phyloP scores from a whole-genome alignment of 1,140 invertebrate species.

The Drosophila equinoxialis region DNA sequence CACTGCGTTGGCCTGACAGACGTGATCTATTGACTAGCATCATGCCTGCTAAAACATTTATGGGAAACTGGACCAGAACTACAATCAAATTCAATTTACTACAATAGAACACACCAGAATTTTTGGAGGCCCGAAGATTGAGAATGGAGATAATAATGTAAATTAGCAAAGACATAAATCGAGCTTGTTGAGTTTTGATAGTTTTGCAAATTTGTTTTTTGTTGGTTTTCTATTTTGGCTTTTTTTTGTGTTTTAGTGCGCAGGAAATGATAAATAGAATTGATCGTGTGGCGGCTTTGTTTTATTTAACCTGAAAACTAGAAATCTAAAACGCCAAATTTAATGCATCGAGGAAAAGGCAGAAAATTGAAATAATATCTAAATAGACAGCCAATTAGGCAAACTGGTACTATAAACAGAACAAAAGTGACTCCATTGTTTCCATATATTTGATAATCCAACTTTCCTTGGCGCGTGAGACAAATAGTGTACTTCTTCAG shows the following conservation, averaged over 20 bases:
- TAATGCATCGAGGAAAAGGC: slow-evolving; percentile 58
- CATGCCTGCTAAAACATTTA: slow-evolving; percentile 51
- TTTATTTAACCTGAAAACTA: slow-evolving; percentile 49
- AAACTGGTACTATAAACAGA: slow-evolving; percentile 50
- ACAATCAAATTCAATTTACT: slow-evolving; percentile 26
- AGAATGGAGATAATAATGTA: slow-evolving; percentile 50
- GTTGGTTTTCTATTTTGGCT: not conserved
- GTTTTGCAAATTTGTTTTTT: slow-evolving; percentile 31
- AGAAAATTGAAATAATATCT: slow-evolving; percentile 43
- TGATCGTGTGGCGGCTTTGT: slow-evolving; percentile 49
- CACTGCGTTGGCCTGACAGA: slow-evolving; percentile 47
- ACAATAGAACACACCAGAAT: slow-evolving; percentile 29
- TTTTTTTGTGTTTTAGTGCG: slow-evolving; percentile 34
- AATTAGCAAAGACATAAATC: slow-evolving; percentile 68
- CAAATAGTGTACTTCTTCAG: slow-evolving; percentile 3
- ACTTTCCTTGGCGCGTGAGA: slow-evolving; percentile 50
- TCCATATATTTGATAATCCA: not conserved
- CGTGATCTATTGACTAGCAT: slow-evolving; percentile 69
- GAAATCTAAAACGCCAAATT: slow-evolving; percentile 50
- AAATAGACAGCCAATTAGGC: slow-evolving; percentile 57
- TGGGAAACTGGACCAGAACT: slow-evolving; percentile 47
- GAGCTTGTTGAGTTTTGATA: slow-evolving; percentile 41
- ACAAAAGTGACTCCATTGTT: not conserved
- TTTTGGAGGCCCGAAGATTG: not conserved
- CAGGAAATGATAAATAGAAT: slow-evolving; percentile 62